Evolutionary conservation across 2,113 vertebrate genomes (phyloP).

Genomic region (Pristiophorus japonicus): DNA sequence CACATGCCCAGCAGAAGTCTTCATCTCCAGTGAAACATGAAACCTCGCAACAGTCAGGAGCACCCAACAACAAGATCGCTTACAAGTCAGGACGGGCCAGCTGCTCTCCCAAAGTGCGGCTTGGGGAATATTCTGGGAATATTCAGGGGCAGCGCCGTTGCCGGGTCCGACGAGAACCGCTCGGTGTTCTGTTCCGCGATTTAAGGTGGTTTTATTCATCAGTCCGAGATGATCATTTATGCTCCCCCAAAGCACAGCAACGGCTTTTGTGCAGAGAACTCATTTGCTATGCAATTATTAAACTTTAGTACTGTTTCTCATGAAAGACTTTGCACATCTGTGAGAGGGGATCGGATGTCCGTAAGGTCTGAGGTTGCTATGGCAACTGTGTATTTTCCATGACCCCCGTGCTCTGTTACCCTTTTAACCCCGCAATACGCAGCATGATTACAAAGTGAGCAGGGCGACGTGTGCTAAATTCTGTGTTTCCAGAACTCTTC

Average conservation of each 20-base stretch:
- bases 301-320: neutral
- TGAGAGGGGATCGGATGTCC: slow-evolving; percentile 18
- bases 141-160: neutral
- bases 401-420: slow-evolving; percentile 26
- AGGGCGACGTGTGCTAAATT: neutral
- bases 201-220: neutral
- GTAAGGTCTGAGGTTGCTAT: slow-evolving; percentile 10
- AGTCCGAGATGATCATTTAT: neutral
- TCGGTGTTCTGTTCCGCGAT: neutral
- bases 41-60: neutral
- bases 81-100: neutral
- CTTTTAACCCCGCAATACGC: slow-evolving; percentile 20
- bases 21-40: neutral
- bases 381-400: neutral
- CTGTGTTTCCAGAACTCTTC: neutral
- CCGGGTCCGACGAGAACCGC: neutral
- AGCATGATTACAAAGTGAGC: neutral
- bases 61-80: neutral
- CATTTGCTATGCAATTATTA: neutral
- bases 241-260: neutral
- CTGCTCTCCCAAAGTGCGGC: no score
- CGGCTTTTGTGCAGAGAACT: neutral
- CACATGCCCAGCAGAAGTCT: neutral
- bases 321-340: neutral
- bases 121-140: neutral